These are phyloP conservation scores for Xenopus laevis DNA, from an alignment of 2,113 vertebrate genomes.

Conservation along the genomic window DNA sequence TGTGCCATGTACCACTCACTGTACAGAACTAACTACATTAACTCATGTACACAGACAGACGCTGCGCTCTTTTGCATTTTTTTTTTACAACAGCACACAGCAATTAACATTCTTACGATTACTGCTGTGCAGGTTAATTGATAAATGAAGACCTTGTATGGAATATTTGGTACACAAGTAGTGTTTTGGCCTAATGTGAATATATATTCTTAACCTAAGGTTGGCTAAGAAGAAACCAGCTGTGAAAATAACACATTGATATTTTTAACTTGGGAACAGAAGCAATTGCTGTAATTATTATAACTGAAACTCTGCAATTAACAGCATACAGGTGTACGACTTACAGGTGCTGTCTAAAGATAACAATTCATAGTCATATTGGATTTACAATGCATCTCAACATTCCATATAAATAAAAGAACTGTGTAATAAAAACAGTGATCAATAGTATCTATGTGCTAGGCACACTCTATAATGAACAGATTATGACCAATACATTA, in stretches of 20 bases:
- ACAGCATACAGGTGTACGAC: conserved; percentile 24
- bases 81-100: neutral
- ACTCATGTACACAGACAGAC: too few relatives aligned
- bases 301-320: conserved; percentile 17
- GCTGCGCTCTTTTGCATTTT: too few relatives aligned
- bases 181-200: conserved; percentile 10
- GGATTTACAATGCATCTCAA: too few relatives aligned
- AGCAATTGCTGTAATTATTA: conserved; percentile 23
- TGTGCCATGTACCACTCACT: too few relatives aligned
- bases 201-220: conserved; percentile 10
- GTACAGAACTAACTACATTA: too few relatives aligned
- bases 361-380: too few relatives aligned
- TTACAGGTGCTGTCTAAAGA: neutral
- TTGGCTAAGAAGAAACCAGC: too few relatives aligned
- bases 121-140: conserved; percentile 17
- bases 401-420: too few relatives aligned
- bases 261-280: conserved; percentile 2
- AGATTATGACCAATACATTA: too few relatives aligned
- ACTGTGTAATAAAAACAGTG: too few relatives aligned
- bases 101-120: conserved; percentile 1
- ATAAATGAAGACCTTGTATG: conserved; percentile 8
- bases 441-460: too few relatives aligned
- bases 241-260: neutral
- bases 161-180: neutral
- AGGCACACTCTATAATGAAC: too few relatives aligned